phyloP scores from a whole-genome alignment of 2,888 invertebrate genomes.

The Amiota minor region DNA sequence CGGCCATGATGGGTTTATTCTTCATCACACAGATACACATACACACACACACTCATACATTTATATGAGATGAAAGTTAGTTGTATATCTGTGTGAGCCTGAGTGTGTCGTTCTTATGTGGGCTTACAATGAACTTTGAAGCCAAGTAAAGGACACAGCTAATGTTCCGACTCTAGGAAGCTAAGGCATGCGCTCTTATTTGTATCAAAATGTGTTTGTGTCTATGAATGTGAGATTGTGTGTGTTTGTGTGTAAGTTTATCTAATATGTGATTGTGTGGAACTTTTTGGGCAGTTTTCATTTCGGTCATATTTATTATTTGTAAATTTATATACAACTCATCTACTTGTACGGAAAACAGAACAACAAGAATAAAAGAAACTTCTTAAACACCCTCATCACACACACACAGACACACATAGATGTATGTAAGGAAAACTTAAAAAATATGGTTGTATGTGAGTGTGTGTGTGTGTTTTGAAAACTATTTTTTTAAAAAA shows the following conservation, averaged over 20 bases:
- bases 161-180: conserved; percentile 51
- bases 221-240: conserved; percentile 33
- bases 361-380: conserved; percentile 51
- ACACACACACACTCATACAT: conserved; percentile 35
- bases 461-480: conserved; percentile 20
- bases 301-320: conserved; percentile 72
- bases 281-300: conserved; percentile 69
- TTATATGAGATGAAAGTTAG: too few relatives aligned
- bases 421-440: not conserved
- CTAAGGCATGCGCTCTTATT: not conserved
- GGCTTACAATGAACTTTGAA: conserved; percentile 65
- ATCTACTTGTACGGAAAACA: conserved; percentile 54
- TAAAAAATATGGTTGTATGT: conserved; percentile 19
- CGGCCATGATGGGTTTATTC: conserved; percentile 68
- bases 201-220: conserved; percentile 33
- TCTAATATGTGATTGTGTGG: conserved; percentile 64
- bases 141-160: conserved; percentile 63
- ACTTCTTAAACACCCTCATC: conserved; percentile 61
- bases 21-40: conserved; percentile 48
- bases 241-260: conserved; percentile 42
- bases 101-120: conserved; percentile 64
- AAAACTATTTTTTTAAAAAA: conserved; percentile 49
- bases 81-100: conserved; percentile 27
- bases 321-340: conserved; percentile 57
- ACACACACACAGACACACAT: conserved; percentile 20